phyloP scores from a whole-genome alignment of 2,888 invertebrate species.

The Plutella xylostella region DNA sequence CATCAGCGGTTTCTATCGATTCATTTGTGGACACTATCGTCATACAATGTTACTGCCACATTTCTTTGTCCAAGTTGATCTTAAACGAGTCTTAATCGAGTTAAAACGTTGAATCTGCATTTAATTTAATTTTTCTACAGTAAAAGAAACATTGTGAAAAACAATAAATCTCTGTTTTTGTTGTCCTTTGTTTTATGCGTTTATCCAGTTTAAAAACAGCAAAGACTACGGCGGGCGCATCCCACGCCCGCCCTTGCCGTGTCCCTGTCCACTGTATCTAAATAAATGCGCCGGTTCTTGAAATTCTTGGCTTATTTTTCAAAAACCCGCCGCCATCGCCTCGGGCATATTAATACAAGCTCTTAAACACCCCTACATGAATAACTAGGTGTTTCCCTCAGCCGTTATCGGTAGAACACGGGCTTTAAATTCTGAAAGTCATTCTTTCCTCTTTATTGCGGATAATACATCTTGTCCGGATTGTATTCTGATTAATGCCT shows the following conservation, averaged over 20 bases:
- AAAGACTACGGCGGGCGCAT: conserved; percentile 31
- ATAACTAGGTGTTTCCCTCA: conserved; percentile 63
- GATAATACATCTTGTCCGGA: conserved; percentile 62
- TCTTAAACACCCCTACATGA: conserved; percentile 65
- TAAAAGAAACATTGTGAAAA: too few relatives aligned
- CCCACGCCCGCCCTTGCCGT: conserved; percentile 55
- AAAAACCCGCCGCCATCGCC: conserved; percentile 35
- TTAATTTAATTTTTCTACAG: too few relatives aligned
- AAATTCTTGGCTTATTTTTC: conserved; percentile 48
- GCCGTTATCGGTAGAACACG: conserved; percentile 61
- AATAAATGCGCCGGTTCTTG: conserved; percentile 48
- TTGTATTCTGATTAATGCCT: conserved; percentile 66
- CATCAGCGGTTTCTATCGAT: conserved; percentile 50
- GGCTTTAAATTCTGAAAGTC: conserved; percentile 64
- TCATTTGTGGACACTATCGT: conserved; percentile 39
- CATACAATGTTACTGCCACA: conserved; percentile 26
- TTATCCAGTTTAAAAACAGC: conserved; percentile 39
- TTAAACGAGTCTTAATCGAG: too few relatives aligned
- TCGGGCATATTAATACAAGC: conserved; percentile 54
- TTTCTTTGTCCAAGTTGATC: conserved; percentile 1
- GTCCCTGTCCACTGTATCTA: conserved; percentile 46
- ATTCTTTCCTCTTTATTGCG: conserved; percentile 66
- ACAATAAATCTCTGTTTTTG: not conserved
- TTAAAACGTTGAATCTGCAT: too few relatives aligned
- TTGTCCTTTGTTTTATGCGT: conserved; percentile 31